phyloP scores from a whole-genome alignment of 2,113 vertebrate genomes.

The zebrafish (Danio rerio) region GRCz12tu NC_133184.1:23392501-23393000 shows the following conservation, averaged over 20 bases:
- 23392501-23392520: too few species aligned
- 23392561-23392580: too few species aligned
- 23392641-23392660: neutral
- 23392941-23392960: conserved; percentile 50
- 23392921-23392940: conserved; percentile 63
- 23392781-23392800: conserved; percentile 61
- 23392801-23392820: conserved; percentile 58
- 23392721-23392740: neutral
- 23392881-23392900: conserved; percentile 59
- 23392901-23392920: conserved; percentile 65
- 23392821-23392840: conserved; percentile 51
- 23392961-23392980: conserved; percentile 58
- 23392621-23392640: conserved; percentile 3
- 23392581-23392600: too few species aligned
- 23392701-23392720: neutral
- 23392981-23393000: conserved; percentile 61
- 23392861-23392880: conserved; percentile 64
- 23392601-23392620: too few species aligned
- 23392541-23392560: too few species aligned
- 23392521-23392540: too few species aligned
- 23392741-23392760: conserved; percentile 50
- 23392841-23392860: conserved; percentile 59
- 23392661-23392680: neutral
- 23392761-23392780: conserved; percentile 55
- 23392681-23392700: conserved; percentile 16